Evolutionary conservation across 2,113 vertebrate genomes (phyloP), one percentile per base, ranked within the genome.

Genomic region (Nansenia antarctica): DNA sequence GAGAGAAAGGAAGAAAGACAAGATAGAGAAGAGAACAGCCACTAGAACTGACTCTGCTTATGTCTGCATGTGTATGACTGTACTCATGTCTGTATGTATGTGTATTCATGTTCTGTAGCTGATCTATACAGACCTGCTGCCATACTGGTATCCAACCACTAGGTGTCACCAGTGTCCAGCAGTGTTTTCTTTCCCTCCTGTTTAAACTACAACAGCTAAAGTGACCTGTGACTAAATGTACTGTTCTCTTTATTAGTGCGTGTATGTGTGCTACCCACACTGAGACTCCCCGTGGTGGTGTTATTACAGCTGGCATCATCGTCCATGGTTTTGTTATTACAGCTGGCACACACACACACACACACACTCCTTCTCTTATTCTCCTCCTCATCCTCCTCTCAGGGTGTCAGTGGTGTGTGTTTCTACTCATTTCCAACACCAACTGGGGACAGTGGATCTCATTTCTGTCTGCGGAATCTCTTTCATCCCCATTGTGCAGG

Each of bases 131-230:
- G 58, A 14, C 12, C 9, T 2, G 29, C 15, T 32, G 57, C 30
- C 15, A 59, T 59, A 20, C 15, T 60, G 58, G 15, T 14, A 6
- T 35, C n/a, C 20, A 14, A 26, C 76, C 88, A 82, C 69, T 27
- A 77, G 85, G 77, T 30, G 76, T 63, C 76, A 32, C 20, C 45
- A 37, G 0, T 8, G 68, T 60, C 2, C 14, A n/a, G n/a, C 18
- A 3, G 30, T 45, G 35, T 37, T 22, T 39, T 39, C 20, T 15
- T 39, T 75, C 18, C 1, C 20, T 49, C 34, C 18, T 45, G 42
- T 22, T n/a, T 27, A 26, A 30, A 47, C 14, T 11, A 29, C 37
- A 29, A n/a, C 42, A 32, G 15, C 53, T 26, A n/a, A 55, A n/a
- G n/a, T 0, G 45, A 47, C 45, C 1, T 24, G 49, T 5, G n/a